These are phyloP conservation scores for Heliconius melpomene DNA, from an alignment of 1,140 invertebrate genomes.

Conservation along the genomic window DNA sequence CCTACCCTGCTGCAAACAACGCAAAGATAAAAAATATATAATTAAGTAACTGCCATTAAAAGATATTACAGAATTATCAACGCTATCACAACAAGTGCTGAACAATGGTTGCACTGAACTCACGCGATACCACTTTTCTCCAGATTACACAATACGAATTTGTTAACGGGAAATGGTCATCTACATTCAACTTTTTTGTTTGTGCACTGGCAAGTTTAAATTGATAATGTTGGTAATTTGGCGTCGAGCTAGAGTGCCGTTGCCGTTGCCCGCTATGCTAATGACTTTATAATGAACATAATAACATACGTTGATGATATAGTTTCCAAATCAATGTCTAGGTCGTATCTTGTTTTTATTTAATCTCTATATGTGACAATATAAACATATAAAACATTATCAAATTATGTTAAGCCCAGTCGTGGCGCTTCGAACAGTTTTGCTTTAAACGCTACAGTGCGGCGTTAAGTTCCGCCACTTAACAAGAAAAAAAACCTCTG, in stretches of 20 bases:
- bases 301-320: constrained; percentile 75
- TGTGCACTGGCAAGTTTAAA: constrained; percentile 73
- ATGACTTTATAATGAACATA: constrained; percentile 79
- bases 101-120: constrained; percentile 60
- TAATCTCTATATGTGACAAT: constrained; percentile 14
- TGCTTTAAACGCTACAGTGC: too few relatives aligned
- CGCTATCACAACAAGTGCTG: constrained; percentile 15
- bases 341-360: constrained; percentile 52
- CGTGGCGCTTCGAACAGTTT: too few relatives aligned
- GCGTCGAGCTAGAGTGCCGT: constrained; percentile 72
- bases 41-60: too few relatives aligned
- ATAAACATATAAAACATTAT: not conserved
- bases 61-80: not conserved
- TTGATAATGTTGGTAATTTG: constrained; percentile 81
- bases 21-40: too few relatives aligned
- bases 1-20: too few relatives aligned
- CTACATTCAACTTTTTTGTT: constrained; percentile 78
- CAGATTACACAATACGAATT: constrained; percentile 80
- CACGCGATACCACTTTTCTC: constrained; percentile 77
- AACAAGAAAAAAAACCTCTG: not conserved
- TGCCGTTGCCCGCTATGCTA: constrained; percentile 76
- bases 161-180: constrained; percentile 78
- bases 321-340: constrained; percentile 77
- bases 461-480: too few relatives aligned
- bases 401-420: not conserved